These are phyloP conservation scores for Panulirus ornatus DNA, from an alignment of 1,140 invertebrate genomes.

Conservation along the genomic window DNA sequence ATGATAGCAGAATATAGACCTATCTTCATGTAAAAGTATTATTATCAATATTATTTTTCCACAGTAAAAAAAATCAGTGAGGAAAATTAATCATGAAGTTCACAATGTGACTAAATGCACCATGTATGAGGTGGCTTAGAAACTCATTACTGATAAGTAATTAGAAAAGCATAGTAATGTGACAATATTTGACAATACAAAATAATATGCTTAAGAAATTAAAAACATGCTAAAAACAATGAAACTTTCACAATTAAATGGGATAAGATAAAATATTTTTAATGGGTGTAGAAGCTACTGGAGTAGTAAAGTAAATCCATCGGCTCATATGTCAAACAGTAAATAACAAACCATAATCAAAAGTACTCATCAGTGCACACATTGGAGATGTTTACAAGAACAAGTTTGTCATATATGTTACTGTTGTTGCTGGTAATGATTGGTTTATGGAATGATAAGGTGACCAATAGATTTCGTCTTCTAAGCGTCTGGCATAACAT, in stretches of 20 bases:
- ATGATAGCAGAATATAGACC: too few relatives aligned
- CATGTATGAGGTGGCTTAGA: too few relatives aligned
- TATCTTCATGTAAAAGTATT: too few relatives aligned
- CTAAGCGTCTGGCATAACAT: constrained; percentile 72
- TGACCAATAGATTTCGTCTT: neutral
- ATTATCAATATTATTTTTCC: too few relatives aligned
- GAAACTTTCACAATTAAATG: too few relatives aligned
- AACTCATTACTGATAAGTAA: neutral
- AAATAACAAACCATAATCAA: constrained; percentile 21
- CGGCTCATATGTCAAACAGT: neutral
- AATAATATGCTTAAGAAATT: neutral
- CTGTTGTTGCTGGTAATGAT: constrained; percentile 49
- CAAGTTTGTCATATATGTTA: neutral
- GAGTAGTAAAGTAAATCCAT: neutral
- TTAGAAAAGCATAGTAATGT: neutral
- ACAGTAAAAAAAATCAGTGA: too few relatives aligned
- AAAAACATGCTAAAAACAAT: too few relatives aligned
- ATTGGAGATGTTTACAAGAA: neutral
- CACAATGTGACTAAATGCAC: too few relatives aligned
- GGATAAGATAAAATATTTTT: too few relatives aligned
- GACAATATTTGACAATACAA: neutral
- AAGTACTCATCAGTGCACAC: constrained; percentile 44
- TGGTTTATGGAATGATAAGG: constrained; percentile 51
- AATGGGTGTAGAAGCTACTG: neutral
- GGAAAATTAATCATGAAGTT: too few relatives aligned